Conservation (phyloP, 92 coral and sea anemone genomes). For the Palythoa heliodiscus region DNA sequence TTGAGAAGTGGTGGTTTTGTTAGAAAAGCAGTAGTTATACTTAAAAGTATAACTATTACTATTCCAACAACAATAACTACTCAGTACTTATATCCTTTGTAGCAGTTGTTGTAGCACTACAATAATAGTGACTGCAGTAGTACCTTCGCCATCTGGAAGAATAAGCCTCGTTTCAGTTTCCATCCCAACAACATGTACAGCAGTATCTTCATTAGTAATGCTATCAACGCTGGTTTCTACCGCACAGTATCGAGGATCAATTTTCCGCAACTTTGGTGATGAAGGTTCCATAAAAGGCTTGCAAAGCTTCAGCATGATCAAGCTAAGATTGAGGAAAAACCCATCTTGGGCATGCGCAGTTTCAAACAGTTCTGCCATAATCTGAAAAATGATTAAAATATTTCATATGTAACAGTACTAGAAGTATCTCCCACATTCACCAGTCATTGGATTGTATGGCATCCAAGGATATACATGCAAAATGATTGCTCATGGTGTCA, state of each 20-base stretch:
- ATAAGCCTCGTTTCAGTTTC: constrained; percentile 86
- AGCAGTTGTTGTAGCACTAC: neutral
- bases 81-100: too few species aligned
- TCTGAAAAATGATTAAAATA: constrained; percentile 50
- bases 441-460: neutral
- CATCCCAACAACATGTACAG: constrained; percentile 81
- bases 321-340: constrained; percentile 91
- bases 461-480: neutral
- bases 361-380: constrained; percentile 83
- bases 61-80: too few species aligned
- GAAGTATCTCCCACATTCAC: neutral
- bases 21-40: too few species aligned
- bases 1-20: too few species aligned
- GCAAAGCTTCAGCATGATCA: constrained; percentile 72
- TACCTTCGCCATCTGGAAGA: constrained; percentile 71
- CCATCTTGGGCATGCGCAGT: constrained; percentile 86
- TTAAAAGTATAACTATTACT: too few species aligned
- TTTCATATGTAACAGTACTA: neutral
- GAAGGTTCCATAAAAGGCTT: constrained; percentile 85
- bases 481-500: too few species aligned
- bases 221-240: constrained; percentile 52
- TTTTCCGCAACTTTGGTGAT: constrained; percentile 81
- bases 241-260: constrained; percentile 90
- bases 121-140: neutral
- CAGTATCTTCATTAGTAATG: constrained; percentile 60